These are phyloP conservation scores for Colistium nudipinnis DNA, from an alignment of 2,113 vertebrate genomes.

Conservation along the genomic window DNA sequence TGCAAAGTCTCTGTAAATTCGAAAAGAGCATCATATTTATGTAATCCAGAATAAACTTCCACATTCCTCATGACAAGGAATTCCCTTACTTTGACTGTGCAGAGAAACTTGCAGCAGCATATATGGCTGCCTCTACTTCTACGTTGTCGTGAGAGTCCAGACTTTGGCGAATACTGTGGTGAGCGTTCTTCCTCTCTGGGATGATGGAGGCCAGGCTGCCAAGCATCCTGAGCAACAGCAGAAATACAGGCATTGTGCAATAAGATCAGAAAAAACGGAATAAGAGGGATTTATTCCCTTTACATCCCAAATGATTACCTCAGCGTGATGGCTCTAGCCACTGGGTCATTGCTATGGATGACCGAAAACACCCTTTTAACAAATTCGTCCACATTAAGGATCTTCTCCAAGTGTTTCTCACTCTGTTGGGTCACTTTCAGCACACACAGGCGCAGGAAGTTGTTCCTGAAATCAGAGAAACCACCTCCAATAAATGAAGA, in stretches of 20 bases:
- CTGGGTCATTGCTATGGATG: constrained; percentile 97
- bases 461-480: constrained; percentile 85
- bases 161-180: constrained; percentile 98
- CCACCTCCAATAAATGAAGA: not conserved
- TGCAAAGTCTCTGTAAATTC: constrained; percentile 91
- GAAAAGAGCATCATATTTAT: not conserved
- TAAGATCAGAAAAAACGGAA: not conserved
- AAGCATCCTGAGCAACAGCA: constrained; percentile 85
- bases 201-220: constrained; percentile 98
- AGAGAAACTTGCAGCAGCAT: constrained; percentile 96
- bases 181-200: constrained; percentile 97
- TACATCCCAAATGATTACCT: no score
- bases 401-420: constrained; percentile 98
- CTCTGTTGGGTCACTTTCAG: constrained; percentile 98
- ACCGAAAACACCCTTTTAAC: constrained; percentile 98
- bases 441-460: constrained; percentile 95
- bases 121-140: constrained; percentile 98
- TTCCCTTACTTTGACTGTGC: constrained; percentile 94
- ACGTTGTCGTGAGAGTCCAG: constrained; percentile 98
- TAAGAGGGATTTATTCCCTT: no score
- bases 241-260: not conserved
- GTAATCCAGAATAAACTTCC: not conserved
- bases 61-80: not conserved
- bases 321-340: constrained; percentile 96
- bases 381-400: constrained; percentile 98